Evolutionary conservation across 2,113 vertebrate species (phyloP).

Genomic region (Scatophagus argus): DNA sequence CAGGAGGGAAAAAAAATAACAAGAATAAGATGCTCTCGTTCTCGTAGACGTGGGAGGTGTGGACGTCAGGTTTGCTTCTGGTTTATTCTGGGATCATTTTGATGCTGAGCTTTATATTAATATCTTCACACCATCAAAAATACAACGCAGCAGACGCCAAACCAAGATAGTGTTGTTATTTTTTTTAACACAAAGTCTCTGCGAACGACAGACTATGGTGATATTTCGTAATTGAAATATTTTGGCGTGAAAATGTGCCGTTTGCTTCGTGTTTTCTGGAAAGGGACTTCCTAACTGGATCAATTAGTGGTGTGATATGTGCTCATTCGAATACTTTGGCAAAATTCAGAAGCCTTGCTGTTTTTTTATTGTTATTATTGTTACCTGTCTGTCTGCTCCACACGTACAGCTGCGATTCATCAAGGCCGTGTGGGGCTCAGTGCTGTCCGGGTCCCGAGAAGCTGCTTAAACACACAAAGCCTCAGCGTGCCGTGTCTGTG

Average conservation of each 20-base stretch:
- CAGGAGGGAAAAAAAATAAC: no score
- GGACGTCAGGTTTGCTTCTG: neutral
- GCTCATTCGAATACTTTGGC: conserved; percentile 8
- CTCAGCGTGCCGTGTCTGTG: neutral
- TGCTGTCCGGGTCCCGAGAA: neutral
- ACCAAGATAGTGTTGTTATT: neutral
- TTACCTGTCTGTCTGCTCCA: neutral
- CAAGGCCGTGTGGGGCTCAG: neutral
- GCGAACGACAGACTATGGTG: neutral
- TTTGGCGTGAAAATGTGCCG: neutral
- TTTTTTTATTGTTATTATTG: conserved; percentile 7
- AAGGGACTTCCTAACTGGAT: conserved; percentile 1
- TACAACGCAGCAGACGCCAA: conserved; percentile 1
- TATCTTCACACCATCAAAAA: neutral
- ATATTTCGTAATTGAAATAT: neutral
- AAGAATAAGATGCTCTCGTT: neutral
- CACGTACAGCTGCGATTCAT: neutral
- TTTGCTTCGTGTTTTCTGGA: conserved; percentile 2
- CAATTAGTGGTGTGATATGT: neutral
- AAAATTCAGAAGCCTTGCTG: neutral
- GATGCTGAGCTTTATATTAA: neutral
- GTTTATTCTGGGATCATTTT: conserved; percentile 3
- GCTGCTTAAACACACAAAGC: neutral
- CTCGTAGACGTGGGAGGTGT: conserved; percentile 4
- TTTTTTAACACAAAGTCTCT: neutral